phyloP scores from a whole-genome alignment of 2,888 invertebrate genomes.

The Liopterus haemorrhoidalis region DNA sequence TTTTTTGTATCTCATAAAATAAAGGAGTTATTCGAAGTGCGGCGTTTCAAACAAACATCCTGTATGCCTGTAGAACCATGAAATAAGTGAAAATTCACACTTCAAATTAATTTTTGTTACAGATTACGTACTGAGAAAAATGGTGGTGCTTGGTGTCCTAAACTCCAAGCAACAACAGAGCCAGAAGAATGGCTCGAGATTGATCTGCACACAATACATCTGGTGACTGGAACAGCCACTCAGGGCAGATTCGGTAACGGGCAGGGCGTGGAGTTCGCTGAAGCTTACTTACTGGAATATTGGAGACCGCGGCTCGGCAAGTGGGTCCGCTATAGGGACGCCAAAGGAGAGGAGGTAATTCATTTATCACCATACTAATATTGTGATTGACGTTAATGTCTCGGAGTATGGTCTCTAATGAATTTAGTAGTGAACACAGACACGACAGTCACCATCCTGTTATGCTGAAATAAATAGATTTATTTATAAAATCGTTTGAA shows the following conservation, averaged over 20 bases:
- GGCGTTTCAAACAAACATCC: no score
- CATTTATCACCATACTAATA: conserved; percentile 10
- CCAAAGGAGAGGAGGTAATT: conserved; percentile 64
- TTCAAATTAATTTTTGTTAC: conserved; percentile 38
- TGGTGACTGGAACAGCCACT: conserved; percentile 73
- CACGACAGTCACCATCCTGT: not conserved
- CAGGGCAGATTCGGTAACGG: conserved; percentile 92
- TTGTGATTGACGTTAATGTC: conserved; percentile 8
- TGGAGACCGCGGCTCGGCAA: conserved; percentile 73
- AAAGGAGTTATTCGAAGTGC: no score
- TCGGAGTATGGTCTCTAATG: conserved; percentile 4
- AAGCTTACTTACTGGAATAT: conserved; percentile 77
- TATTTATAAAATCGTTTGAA: conserved; percentile 15
- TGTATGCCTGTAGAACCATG: not conserved
- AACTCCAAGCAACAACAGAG: conserved; percentile 70
- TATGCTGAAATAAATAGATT: conserved; percentile 10
- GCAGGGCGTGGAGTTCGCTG: conserved; percentile 80
- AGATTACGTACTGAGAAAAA: conserved; percentile 76
- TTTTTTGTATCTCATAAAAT: no score
- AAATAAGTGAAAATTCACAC: not conserved
- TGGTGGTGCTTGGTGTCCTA: conserved; percentile 93
- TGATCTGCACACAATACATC: conserved; percentile 69
- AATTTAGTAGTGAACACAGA: conserved; percentile 10
- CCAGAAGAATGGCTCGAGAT: conserved; percentile 74
- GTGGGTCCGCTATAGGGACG: conserved; percentile 75